Conservation (phyloP, 1,140 invertebrate species). For the Tetragnatha versicolor region DNA sequence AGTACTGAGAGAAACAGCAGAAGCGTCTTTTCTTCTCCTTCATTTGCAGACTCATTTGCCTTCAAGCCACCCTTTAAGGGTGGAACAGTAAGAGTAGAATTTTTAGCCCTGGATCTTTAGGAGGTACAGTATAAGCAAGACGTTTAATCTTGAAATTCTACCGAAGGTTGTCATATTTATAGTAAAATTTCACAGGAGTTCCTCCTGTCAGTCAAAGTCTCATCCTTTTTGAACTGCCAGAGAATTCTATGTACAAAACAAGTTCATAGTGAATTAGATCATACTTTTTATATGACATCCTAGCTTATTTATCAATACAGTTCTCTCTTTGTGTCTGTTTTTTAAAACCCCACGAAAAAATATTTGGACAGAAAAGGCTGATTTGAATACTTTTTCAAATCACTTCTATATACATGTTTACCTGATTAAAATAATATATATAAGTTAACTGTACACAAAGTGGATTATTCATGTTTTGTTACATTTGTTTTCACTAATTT, state of each 20-base stretch:
- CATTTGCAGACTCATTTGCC: constrained; percentile 16
- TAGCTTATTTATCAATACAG: constrained; percentile 41
- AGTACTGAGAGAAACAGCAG: background rate
- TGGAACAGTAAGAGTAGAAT: constrained; percentile 4
- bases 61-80: background rate
- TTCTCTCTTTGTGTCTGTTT: constrained; percentile 36
- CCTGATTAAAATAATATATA: too few relatives aligned
- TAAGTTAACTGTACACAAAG: too few relatives aligned
- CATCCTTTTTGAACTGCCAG: constrained; percentile 53
- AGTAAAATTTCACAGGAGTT: constrained; percentile 50
- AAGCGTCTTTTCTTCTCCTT: background rate
- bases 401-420: too few relatives aligned
- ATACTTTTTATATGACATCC: constrained; percentile 53
- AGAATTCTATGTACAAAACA: constrained; percentile 56
- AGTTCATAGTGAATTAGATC: constrained; percentile 53
- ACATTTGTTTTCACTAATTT: too few relatives aligned
- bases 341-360: constrained; percentile 7
- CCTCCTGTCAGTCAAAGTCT: constrained; percentile 54
- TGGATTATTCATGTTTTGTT: too few relatives aligned
- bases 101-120: constrained; percentile 44
- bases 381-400: too few relatives aligned
- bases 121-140: constrained; percentile 9
- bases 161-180: constrained; percentile 47
- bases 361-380: too few relatives aligned
- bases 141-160: constrained; percentile 24